A percentile compares a stretch with the other conserved stretches of the same genome.
Conservation (phyloP, 2,888 invertebrate species). For the Eupithecia subumbrata region DNA sequence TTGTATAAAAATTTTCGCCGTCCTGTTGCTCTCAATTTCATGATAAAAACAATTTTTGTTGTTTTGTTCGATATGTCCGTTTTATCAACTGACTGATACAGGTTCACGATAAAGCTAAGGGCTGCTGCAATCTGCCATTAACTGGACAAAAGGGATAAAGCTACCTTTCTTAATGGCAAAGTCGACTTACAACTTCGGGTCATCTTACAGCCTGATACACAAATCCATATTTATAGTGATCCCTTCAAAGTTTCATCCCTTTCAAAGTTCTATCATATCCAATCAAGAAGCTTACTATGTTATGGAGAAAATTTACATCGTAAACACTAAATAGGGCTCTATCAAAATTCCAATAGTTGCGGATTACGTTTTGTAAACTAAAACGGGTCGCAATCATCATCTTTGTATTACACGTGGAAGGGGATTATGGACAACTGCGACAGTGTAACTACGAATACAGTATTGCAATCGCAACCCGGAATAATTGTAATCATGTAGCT, state of each 20-base stretch:
- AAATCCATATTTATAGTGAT: slow-evolving; percentile 46
- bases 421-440: slow-evolving; percentile 42
- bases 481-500: not conserved
- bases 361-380: slow-evolving; percentile 84
- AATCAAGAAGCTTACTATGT: slow-evolving; percentile 81
- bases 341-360: slow-evolving; percentile 79
- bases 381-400: slow-evolving; percentile 82
- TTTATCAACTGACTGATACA: not conserved
- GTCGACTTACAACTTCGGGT: slow-evolving; percentile 35
- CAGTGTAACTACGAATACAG: slow-evolving; percentile 4
- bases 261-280: slow-evolving; percentile 69
- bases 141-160: slow-evolving; percentile 4
- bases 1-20: no score
- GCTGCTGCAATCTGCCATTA: not conserved
- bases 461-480: not conserved
- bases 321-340: slow-evolving; percentile 77
- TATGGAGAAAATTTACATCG: slow-evolving; percentile 83
- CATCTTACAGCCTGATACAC: slow-evolving; percentile 40
- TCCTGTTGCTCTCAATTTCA: not conserved
- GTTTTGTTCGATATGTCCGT: not conserved
- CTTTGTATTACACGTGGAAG: slow-evolving; percentile 75
- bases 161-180: slow-evolving; percentile 28
- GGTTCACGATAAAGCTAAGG: not conserved
- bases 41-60: not conserved
- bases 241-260: slow-evolving; percentile 52